Percentiles rank a stretch among this genome's conserved stretches.
Conservation (phyloP, 2,888 invertebrate genomes). For the Aleiodes testaceus region DNA sequence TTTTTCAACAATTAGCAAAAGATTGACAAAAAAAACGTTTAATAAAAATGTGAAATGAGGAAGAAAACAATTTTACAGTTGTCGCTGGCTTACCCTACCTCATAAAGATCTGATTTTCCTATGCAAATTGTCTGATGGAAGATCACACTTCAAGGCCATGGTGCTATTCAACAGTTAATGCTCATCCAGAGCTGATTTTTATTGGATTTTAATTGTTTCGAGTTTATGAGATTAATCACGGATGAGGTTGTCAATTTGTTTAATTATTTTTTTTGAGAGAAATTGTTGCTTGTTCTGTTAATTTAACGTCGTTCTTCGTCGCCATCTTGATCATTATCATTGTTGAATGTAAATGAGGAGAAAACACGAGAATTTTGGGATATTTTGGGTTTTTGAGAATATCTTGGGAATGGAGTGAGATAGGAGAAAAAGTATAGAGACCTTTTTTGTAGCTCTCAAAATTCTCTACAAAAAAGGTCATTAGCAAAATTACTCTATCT, state of each 20-base stretch:
- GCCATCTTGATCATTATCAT: not conserved
- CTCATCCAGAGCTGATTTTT: not conserved
- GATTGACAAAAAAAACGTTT: conserved; percentile 33
- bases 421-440: too few relatives aligned
- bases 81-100: conserved; percentile 70
- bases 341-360: not conserved
- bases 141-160: not conserved
- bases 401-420: too few relatives aligned
- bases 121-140: conserved; percentile 14
- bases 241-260: not conserved
- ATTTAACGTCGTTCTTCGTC: conserved; percentile 4
- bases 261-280: not conserved
- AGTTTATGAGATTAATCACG: not conserved
- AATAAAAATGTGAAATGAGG: conserved; percentile 34
- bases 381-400: too few relatives aligned
- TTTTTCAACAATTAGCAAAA: too few relatives aligned
- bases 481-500: too few relatives aligned
- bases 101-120: conserved; percentile 67
- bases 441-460: too few relatives aligned
- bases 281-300: not conserved
- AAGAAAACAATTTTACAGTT: conserved; percentile 66
- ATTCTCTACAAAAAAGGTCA: too few relatives aligned
- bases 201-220: not conserved
- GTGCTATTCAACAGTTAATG: conserved; percentile 3
- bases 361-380: too few relatives aligned